Base-by-base conservation (phyloP, 1,140 invertebrate genomes). In the Conopomorpha cramerella region DNA sequence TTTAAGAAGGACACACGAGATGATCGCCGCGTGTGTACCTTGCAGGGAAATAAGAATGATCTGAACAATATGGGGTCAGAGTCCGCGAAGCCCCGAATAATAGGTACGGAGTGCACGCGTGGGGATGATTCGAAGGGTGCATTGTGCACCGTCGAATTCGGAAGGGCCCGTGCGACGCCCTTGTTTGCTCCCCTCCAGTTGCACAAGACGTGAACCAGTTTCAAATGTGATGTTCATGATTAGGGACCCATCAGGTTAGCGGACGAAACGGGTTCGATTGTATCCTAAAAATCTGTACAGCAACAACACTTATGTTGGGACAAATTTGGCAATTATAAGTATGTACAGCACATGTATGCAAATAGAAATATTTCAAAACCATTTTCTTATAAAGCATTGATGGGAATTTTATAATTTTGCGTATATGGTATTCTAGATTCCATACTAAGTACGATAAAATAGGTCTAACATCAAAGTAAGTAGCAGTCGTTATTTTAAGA, bases 131-230 rank as follows among this genome's bases (percentile, higher is more conserved):
- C 66, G 65, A 53, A 74, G 70, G 66, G 70, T 72, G 70, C 70
- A 71, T 74, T 74, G 70, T 74, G 66, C 70, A 71, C 63, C 66
- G 70, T 56, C 66, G 55, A 71, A 74, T 55, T 74, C 54, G 66
- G 66, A 68, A 71, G 66, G 66, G 70, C 55, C 58, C 68, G 64
- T 49, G 55, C 50, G 37, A 63, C 63, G 54, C 67, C 65, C 70
- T 67, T 67, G 63, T 70, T 70, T 59, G 51, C 55, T 60, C 64
- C 67, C 66, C 70, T 63, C 59, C 59, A 74, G 61, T 74, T 72
- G 67, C 65, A 67, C 67, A 72, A 74, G 67, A 72, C 66, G 65
- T 56, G 63, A 74, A 72, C 70, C 65, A 62, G 70, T 74, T 72
- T 65, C 63, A 62, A 74, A 70, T 72, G 63, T 63, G 62, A 74